Conservation (phyloP, 2,888 invertebrate genomes). For the Drepana falcataria region DNA sequence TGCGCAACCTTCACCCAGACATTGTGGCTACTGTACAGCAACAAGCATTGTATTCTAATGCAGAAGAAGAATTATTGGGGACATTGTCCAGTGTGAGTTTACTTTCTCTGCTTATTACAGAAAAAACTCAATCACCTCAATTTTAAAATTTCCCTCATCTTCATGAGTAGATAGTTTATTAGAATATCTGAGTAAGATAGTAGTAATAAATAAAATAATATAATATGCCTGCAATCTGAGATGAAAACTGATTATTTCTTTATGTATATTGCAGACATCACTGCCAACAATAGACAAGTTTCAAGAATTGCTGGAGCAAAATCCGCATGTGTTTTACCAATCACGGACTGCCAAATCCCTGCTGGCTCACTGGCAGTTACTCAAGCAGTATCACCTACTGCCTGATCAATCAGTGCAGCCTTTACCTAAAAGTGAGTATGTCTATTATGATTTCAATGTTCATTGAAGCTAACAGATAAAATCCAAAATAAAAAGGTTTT, state of each 20-base stretch:
- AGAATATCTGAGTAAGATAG: too few species aligned
- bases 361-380: slow-evolving; percentile 92
- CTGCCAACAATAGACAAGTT: slow-evolving; percentile 88
- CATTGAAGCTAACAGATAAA: too few species aligned
- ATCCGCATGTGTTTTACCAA: slow-evolving; percentile 91
- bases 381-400: slow-evolving; percentile 94
- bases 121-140: too few species aligned
- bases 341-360: slow-evolving; percentile 92
- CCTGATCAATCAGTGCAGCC: slow-evolving; percentile 91
- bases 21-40: slow-evolving; percentile 91
- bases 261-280: slow-evolving; percentile 75
- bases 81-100: slow-evolving; percentile 83
- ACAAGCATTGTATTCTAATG: slow-evolving; percentile 91
- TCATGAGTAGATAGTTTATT: too few species aligned
- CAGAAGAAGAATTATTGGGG: slow-evolving; percentile 92
- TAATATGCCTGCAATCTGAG: too few species aligned
- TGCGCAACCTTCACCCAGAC: slow-evolving; percentile 96
- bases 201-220: too few species aligned
- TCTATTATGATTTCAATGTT: not conserved
- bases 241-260: not conserved
- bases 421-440: slow-evolving; percentile 65
- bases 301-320: slow-evolving; percentile 89
- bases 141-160: too few species aligned
- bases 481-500: too few species aligned
- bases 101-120: not conserved